Evolutionary conservation across 2,113 vertebrate genomes (phyloP).

Genomic region (Panthera uncia): DNA sequence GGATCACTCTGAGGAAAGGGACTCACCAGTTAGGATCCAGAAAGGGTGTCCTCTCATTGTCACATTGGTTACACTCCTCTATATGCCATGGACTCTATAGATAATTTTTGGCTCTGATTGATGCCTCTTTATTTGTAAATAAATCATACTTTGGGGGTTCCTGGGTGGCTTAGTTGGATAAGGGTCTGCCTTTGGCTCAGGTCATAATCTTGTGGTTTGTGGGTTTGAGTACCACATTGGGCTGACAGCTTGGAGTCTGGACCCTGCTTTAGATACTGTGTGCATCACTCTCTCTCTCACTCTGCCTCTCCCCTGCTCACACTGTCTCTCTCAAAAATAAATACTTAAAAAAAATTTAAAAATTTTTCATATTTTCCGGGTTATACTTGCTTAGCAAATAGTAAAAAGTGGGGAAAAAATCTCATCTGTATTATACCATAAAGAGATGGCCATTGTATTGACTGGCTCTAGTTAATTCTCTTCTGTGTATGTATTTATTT

Average conservation of each 20-base stretch:
- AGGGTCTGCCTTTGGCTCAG: too few relatives aligned
- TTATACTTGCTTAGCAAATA: background rate
- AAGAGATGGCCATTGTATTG: background rate
- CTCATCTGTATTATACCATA: background rate
- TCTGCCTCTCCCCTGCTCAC: too few relatives aligned
- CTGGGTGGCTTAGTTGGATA: too few relatives aligned
- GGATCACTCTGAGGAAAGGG: conserved; percentile 3
- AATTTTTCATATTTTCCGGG: background rate
- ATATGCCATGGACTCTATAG: background rate
- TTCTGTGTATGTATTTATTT: background rate
- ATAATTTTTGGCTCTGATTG: background rate
- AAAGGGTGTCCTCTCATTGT: background rate
- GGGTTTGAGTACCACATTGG: too few relatives aligned
- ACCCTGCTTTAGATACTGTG: too few relatives aligned
- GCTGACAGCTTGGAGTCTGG: too few relatives aligned
- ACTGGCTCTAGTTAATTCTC: background rate
- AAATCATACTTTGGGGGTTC: background rate
- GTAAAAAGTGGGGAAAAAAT: background rate
- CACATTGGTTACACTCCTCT: background rate
- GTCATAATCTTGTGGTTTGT: too few relatives aligned
- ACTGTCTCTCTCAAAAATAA: too few relatives aligned
- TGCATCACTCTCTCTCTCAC: too few relatives aligned
- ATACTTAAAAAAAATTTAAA: too few relatives aligned
- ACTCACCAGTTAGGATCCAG: background rate
- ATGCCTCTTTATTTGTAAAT: background rate